phyloP scores from a whole-genome alignment of 2,797 vertebrate species.

The Pampus argenteus region DNA sequence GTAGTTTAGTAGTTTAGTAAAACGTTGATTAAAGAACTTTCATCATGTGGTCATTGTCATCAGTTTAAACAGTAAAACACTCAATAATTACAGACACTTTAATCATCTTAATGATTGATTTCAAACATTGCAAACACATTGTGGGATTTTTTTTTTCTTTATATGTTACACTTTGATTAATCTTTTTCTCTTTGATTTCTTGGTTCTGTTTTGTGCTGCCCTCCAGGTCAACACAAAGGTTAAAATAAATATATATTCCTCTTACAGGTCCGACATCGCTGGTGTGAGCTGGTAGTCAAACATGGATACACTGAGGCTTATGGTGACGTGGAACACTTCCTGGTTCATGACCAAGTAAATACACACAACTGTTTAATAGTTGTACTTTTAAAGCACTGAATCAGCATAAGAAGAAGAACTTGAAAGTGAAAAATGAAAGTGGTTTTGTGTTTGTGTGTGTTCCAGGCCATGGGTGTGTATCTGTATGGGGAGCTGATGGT shows the following conservation, averaged over 20 bases:
- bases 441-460: conserved; percentile 34
- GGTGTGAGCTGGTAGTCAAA: conserved; percentile 96
- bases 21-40: too few relatives aligned
- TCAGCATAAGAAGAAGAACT: background rate
- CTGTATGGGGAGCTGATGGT: conserved; percentile 98
- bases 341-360: conserved; percentile 91
- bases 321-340: conserved; percentile 89
- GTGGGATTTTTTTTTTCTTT: background rate
- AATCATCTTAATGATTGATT: background rate
- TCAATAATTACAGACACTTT: background rate
- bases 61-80: background rate
- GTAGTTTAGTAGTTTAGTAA: background rate
- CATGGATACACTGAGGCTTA: conserved; percentile 87
- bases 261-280: conserved; percentile 92
- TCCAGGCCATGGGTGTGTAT: conserved; percentile 97
- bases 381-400: background rate
- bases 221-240: background rate
- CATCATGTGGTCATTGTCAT: background rate
- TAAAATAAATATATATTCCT: background rate
- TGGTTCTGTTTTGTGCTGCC: background rate
- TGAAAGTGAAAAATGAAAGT: background rate
- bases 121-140: background rate
- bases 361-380: background rate
- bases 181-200: conserved; percentile 5
- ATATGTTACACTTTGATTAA: background rate